Evolutionary conservation across 2,888 invertebrate species (phyloP).

Genomic region (Dusona sp.): DNA sequence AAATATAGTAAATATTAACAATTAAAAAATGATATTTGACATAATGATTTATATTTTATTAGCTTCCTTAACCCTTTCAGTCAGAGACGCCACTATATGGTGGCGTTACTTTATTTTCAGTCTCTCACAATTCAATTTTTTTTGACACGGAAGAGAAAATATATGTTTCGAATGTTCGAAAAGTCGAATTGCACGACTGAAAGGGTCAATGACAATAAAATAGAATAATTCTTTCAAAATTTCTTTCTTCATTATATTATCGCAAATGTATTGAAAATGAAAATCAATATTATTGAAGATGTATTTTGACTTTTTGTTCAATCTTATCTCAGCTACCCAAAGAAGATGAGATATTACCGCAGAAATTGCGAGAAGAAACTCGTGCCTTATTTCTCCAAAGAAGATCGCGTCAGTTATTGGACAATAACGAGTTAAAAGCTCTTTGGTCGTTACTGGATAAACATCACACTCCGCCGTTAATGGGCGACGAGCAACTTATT

Average conservation of each 20-base stretch:
- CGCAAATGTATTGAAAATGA: background rate
- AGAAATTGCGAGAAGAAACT: slow-evolving; percentile 95
- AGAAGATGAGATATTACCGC: slow-evolving; percentile 91
- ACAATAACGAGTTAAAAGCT: slow-evolving; percentile 94
- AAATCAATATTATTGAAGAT: too few relatives aligned
- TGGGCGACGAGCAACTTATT: slow-evolving; percentile 93
- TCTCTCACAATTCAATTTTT: too few relatives aligned
- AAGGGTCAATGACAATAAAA: too few relatives aligned
- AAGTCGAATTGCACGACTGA: too few relatives aligned
- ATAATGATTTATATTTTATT: too few relatives aligned
- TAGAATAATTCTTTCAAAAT: background rate
- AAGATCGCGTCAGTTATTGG: slow-evolving; percentile 92
- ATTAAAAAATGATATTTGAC: too few relatives aligned
- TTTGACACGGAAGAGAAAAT: too few relatives aligned
- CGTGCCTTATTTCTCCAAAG: slow-evolving; percentile 94
- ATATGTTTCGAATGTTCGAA: too few relatives aligned
- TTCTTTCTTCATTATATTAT: background rate
- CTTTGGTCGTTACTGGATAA: slow-evolving; percentile 94
- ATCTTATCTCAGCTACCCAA: slow-evolving; percentile 87
- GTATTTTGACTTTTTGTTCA: background rate
- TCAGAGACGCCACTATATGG: too few relatives aligned
- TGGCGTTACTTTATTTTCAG: too few relatives aligned
- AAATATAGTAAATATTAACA: too few relatives aligned
- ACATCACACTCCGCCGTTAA: slow-evolving; percentile 90
- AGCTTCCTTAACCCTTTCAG: too few relatives aligned